phyloP scores from a whole-genome alignment of 1,140 invertebrate genomes.

The Sitobion miscanthi region DNA sequence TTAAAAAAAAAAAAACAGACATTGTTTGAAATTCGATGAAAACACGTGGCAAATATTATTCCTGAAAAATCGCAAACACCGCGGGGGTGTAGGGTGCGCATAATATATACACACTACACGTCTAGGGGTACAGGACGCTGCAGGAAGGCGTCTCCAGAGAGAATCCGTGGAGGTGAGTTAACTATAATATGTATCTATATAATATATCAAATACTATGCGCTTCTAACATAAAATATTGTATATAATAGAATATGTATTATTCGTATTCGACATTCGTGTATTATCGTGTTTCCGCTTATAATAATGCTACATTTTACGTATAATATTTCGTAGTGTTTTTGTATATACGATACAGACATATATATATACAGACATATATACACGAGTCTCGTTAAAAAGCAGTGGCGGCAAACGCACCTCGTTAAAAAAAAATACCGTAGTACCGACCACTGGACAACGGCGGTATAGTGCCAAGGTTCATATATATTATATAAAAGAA shows the following conservation, averaged over 20 bases:
- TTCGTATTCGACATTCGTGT: not conserved
- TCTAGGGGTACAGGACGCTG: not conserved
- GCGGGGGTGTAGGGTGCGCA: not conserved
- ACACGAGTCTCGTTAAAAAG: not conserved
- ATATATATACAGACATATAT: not conserved
- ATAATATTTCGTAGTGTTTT: not conserved
- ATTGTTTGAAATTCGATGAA: not conserved
- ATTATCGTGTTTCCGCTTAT: not conserved
- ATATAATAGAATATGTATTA: constrained; percentile 10
- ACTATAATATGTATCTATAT: not conserved
- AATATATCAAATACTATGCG: not conserved
- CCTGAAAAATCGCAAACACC: not conserved
- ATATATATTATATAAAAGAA: not conserved
- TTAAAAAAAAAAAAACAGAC: constrained; percentile 20
- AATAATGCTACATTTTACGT: not conserved
- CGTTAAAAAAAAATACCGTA: constrained; percentile 38
- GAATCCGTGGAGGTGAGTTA: not conserved
- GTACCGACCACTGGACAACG: not conserved
- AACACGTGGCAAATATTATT: not conserved
- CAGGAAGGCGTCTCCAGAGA: not conserved
- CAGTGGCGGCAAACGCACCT: not conserved
- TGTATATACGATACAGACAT: not conserved
- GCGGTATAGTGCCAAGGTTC: not conserved
- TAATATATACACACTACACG: not conserved
- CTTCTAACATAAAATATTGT: not conserved